Evolutionary conservation across 2,113 vertebrate species (phyloP).

Genomic region (Semicossyphus pulcher): DNA sequence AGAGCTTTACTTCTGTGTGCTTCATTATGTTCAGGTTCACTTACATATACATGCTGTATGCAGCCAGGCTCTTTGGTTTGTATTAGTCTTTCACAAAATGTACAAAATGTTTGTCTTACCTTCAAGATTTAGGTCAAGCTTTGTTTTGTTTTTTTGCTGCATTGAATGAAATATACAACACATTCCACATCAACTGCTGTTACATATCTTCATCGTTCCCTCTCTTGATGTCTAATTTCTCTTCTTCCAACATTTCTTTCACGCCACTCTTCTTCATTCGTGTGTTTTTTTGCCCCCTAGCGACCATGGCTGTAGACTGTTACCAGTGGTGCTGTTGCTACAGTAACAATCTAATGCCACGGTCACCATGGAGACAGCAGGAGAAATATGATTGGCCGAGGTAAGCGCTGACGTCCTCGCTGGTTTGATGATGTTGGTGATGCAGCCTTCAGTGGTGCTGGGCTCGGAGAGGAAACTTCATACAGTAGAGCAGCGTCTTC

Average conservation of each 20-base stretch:
- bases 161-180: background rate
- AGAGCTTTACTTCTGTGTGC: background rate
- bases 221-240: background rate
- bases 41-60: background rate
- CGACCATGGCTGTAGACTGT: slow-evolving; percentile 99
- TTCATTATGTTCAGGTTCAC: background rate
- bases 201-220: background rate
- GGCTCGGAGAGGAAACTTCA: slow-evolving; percentile 55
- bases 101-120: background rate
- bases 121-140: background rate
- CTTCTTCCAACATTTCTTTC: slow-evolving; percentile 24
- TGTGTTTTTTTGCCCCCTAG: slow-evolving; percentile 84
- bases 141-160: background rate
- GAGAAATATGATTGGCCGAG: slow-evolving; percentile 78
- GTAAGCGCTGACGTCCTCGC: slow-evolving; percentile 81
- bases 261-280: slow-evolving; percentile 65
- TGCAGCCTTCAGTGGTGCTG: slow-evolving; percentile 68
- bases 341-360: slow-evolving; percentile 99
- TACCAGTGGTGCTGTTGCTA: slow-evolving; percentile 92
- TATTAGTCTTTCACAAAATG: background rate
- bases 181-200: background rate
- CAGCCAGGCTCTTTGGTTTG: background rate
- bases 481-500: slow-evolving; percentile 43
- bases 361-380: slow-evolving; percentile 90
- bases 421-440: slow-evolving; percentile 66